Conservation (phyloP, 2,113 vertebrate genomes). For the Gymnobelideus leadbeateri region DNA sequence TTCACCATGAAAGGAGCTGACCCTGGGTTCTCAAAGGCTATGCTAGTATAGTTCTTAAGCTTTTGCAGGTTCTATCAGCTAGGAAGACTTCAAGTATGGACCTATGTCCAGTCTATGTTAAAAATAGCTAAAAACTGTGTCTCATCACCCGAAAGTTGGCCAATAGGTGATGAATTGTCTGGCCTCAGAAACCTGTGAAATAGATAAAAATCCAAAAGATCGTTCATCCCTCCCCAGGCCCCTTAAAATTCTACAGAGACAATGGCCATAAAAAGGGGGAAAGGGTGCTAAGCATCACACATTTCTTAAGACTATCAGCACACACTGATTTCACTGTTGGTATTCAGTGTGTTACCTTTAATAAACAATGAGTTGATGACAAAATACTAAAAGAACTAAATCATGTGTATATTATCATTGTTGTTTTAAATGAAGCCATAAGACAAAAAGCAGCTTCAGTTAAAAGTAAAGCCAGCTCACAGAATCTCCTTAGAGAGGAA, state of each 20-base stretch:
- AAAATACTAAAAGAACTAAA: background rate
- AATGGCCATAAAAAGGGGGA: background rate
- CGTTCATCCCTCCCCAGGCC: background rate
- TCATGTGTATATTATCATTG: background rate
- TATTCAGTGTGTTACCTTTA: background rate
- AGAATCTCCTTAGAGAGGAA: background rate
- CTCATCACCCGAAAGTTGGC: background rate
- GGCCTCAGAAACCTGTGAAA: background rate
- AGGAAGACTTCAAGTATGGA: background rate
- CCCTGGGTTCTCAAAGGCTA: background rate
- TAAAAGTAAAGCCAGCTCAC: background rate
- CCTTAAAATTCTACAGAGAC: background rate
- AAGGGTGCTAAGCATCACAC: background rate
- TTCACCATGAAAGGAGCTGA: background rate
- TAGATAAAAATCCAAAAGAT: background rate
- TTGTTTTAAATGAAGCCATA: background rate
- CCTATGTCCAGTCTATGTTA: background rate
- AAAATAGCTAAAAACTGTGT: background rate
- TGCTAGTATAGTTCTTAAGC: background rate
- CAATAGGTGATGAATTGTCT: background rate
- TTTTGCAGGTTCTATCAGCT: background rate
- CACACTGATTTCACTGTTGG: background rate
- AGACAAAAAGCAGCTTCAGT: background rate
- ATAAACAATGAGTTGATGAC: background rate
- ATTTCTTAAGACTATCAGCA: background rate